These are phyloP conservation scores for Cydia fagiglandana DNA, from an alignment of 1,140 invertebrate genomes.

Conservation along the genomic window DNA sequence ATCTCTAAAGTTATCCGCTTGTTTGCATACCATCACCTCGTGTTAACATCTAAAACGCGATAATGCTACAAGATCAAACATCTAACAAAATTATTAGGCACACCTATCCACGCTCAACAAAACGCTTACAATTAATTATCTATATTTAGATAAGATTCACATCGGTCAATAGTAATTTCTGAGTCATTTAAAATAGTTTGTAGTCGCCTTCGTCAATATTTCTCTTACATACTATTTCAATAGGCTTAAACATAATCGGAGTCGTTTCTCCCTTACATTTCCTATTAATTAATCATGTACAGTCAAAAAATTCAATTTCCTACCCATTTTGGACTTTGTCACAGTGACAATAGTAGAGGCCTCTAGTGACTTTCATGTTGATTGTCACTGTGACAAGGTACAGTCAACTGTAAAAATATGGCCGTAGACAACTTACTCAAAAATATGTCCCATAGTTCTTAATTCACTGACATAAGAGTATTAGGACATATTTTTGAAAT, in stretches of 20 bases:
- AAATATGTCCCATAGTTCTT: too few relatives aligned
- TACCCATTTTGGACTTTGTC: too few relatives aligned
- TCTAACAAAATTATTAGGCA: slow-evolving; percentile 30
- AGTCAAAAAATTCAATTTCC: too few relatives aligned
- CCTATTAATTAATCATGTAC: slow-evolving; percentile 3
- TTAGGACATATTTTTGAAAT: too few relatives aligned
- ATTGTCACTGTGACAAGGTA: too few relatives aligned
- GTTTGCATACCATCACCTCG: slow-evolving; percentile 1
- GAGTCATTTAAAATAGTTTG: slow-evolving; percentile 26
- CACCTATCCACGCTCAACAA: slow-evolving; percentile 7
- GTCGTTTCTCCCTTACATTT: slow-evolving; percentile 2
- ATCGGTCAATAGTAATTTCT: slow-evolving; percentile 10
- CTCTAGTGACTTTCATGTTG: too few relatives aligned
- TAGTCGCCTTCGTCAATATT: slow-evolving; percentile 22
- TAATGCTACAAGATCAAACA: slow-evolving; percentile 16
- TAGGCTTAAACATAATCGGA: slow-evolving; percentile 24
- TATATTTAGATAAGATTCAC: slow-evolving; percentile 27
- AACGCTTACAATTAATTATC: slow-evolving; percentile 10
- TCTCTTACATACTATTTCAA: slow-evolving; percentile 24
- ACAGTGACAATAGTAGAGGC: too few relatives aligned
- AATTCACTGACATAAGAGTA: too few relatives aligned
- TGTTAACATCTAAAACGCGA: neutral
- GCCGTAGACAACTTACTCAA: too few relatives aligned
- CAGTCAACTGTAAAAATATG: too few relatives aligned
- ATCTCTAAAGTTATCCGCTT: neutral